These are phyloP conservation scores for Peromyscus polionotus DNA, from an alignment of 2,113 vertebrate species.

Conservation along the genomic window DNA sequence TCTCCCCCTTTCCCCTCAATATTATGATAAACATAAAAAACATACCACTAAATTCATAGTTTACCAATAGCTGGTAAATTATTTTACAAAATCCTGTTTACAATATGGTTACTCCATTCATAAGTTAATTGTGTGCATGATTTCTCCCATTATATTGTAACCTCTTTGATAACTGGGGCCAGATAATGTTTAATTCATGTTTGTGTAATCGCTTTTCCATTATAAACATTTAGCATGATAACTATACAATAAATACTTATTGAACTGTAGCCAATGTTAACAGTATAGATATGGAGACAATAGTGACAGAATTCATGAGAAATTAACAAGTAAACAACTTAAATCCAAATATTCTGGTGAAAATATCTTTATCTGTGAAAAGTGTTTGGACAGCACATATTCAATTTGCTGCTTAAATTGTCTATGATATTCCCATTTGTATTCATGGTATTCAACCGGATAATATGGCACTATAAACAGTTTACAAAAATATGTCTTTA, in stretches of 20 bases:
- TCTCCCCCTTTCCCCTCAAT: background rate
- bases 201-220: background rate
- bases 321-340: slow-evolving; percentile 24
- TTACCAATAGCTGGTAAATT: background rate
- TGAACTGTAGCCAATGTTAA: background rate
- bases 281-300: background rate
- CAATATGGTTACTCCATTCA: background rate
- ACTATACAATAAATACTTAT: background rate
- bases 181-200: slow-evolving; percentile 39
- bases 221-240: background rate
- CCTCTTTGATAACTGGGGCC: background rate
- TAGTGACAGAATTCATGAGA: slow-evolving; percentile 14
- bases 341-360: slow-evolving; percentile 37
- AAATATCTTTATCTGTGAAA: slow-evolving; percentile 38
- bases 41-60: slow-evolving; percentile 10
- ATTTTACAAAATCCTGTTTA: slow-evolving; percentile 12
- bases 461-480: slow-evolving; percentile 19
- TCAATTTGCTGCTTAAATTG: slow-evolving; percentile 22
- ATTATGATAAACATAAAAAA: background rate
- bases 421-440: slow-evolving; percentile 37
- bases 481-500: slow-evolving; percentile 33
- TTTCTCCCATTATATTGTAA: background rate
- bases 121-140: background rate
- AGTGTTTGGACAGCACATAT: background rate
- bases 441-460: background rate